Evolutionary conservation across 2,888 invertebrate species (phyloP), one percentile per base, ranked within the genome.

Genomic region (Meteorus colon): DNA sequence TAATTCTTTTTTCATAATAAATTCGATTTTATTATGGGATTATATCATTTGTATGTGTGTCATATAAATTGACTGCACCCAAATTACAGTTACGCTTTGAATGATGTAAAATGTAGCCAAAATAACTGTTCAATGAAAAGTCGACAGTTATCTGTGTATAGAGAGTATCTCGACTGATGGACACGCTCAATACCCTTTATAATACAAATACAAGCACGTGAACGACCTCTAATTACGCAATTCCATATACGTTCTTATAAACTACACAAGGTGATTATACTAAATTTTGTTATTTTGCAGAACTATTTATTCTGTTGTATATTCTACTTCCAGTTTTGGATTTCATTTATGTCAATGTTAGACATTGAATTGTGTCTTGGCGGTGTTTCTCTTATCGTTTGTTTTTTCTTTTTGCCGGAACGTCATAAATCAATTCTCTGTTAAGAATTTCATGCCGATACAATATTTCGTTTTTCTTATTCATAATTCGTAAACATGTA

Each of bases 131-230:
- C 84, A 86, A 83, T 83, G 86, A 86, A 81, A 82, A 34, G n/a
- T n/a, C 8, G 76, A 81, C 81, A 82, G 83, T 83, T 79, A 81
- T 82, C 82, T 77, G 83, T 79, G 82, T 80, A 81, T 83, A 84
- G 77, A 82, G 81, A 81, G 72, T 41, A 79, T 82, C 80, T 79
- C 79, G 80, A 81, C 79, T 82, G 85, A 67, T 51, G n/a, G 84
- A 86, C 83, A 85, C 81, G 85, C 85, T 85, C 83, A 84, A 83
- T 84, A 86, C 84, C 86, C 87, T 86, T 31, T 77, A 86, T 86
- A 85, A 85, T 88, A 88, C 86, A 88, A 55, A 84, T 86, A 37
- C 24, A 88, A 88, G 88, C 88, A 88, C 86, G 85, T 85, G 83
- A 82, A 85, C 86, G 86, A 24, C 86, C 83, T 82, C 84, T 87